Conservation (phyloP, 2,888 invertebrate genomes). For the Perizoma affinitatum region DNA sequence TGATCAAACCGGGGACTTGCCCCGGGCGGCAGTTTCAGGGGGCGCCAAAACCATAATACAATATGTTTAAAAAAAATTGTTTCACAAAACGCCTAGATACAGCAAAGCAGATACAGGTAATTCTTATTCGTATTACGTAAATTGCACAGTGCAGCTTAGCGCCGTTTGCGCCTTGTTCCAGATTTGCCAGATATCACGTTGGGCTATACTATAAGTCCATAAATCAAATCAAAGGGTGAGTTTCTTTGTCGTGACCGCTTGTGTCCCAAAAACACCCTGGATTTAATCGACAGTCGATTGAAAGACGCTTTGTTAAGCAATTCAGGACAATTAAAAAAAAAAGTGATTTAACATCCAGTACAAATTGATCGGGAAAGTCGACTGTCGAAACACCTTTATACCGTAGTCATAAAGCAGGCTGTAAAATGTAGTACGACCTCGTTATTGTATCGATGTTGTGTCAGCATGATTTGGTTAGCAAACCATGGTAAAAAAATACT, state of each 20-base stretch:
- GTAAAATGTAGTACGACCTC: slow-evolving; percentile 9
- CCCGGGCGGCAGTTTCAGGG: no score
- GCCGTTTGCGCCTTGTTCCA: slow-evolving; percentile 68
- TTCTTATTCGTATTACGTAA: slow-evolving; percentile 3
- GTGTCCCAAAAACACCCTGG: slow-evolving; percentile 9
- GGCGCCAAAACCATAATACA: no score
- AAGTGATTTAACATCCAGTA: neutral
- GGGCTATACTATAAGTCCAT: slow-evolving; percentile 61
- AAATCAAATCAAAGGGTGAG: slow-evolving; percentile 71
- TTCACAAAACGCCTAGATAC: no score
- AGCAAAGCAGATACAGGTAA: no score
- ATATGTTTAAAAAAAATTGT: no score
- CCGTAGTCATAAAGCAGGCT: slow-evolving; percentile 1
- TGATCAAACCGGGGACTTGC: no score
- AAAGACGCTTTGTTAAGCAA: neutral
- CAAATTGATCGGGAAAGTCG: slow-evolving; percentile 3
- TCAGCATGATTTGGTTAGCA: slow-evolving; percentile 7
- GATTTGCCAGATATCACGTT: slow-evolving; percentile 70
- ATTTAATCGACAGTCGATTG: slow-evolving; percentile 16
- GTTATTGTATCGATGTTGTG: slow-evolving; percentile 17
- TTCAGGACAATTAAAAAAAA: neutral
- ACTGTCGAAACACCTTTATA: slow-evolving; percentile 17
- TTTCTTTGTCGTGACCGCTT: slow-evolving; percentile 56
- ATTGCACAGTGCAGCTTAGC: slow-evolving; percentile 41
- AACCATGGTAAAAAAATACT: neutral